phyloP scores from a whole-genome alignment of 2,888 invertebrate genomes.

The Cybosia mesomella region DNA sequence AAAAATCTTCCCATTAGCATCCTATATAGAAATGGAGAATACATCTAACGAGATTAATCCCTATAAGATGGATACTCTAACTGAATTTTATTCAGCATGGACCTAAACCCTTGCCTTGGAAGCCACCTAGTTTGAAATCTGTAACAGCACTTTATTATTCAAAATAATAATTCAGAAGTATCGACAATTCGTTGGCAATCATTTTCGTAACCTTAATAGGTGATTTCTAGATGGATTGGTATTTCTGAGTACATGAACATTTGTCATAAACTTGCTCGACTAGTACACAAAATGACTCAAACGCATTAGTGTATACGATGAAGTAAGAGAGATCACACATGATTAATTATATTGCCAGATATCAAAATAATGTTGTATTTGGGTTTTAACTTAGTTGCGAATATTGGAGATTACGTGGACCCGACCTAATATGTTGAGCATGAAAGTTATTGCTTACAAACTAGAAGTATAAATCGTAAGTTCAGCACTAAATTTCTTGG shows the following conservation, averaged over 20 bases:
- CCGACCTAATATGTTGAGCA: background rate
- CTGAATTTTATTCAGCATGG: background rate
- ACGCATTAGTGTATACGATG: background rate
- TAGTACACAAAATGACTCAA: background rate
- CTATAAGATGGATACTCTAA: background rate
- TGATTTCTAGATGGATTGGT: background rate
- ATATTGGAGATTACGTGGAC: background rate
- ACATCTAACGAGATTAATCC: background rate
- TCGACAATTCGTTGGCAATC: background rate
- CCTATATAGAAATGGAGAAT: background rate
- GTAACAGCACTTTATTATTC: background rate
- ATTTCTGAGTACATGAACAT: background rate
- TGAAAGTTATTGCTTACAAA: slow-evolving; percentile 14
- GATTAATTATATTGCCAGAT: background rate
- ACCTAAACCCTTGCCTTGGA: slow-evolving; percentile 8
- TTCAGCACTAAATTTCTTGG: slow-evolving; percentile 13
- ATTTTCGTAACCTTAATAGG: background rate
- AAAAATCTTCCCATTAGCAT: too few relatives aligned
- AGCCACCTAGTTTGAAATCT: background rate
- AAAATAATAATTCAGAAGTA: background rate
- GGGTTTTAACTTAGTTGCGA: background rate
- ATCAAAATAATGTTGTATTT: background rate
- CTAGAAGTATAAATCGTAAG: slow-evolving; percentile 26
- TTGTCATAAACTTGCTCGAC: background rate
- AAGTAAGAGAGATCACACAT: background rate